Conservation (phyloP, 2,797 vertebrate species). For the Sebastes vulpes region DNA sequence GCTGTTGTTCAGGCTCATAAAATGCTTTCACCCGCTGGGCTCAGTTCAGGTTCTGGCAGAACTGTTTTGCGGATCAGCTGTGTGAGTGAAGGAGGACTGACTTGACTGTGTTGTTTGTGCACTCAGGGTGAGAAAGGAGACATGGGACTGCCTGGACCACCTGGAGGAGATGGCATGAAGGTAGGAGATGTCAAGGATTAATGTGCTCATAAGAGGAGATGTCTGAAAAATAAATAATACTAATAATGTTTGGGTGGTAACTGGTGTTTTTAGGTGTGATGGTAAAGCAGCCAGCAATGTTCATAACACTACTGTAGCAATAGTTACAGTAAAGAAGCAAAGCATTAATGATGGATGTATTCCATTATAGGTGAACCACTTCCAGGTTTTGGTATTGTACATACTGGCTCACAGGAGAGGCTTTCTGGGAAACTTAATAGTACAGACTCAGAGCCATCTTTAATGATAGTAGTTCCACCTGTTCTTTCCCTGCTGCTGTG, state of each 20-base stretch:
- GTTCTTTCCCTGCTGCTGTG: too few species aligned
- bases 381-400: too few species aligned
- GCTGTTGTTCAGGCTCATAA: background rate
- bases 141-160: slow-evolving; percentile 68
- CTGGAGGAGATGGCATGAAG: slow-evolving; percentile 72
- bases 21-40: background rate
- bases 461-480: too few species aligned
- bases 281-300: background rate
- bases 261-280: background rate
- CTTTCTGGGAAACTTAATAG: too few species aligned
- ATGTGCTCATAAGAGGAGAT: background rate
- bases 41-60: background rate
- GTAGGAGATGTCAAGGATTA: slow-evolving; percentile 34
- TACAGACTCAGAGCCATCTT: too few species aligned
- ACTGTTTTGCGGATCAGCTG: background rate
- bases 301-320: background rate
- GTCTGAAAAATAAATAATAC: background rate
- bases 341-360: too few species aligned
- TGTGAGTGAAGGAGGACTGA: background rate
- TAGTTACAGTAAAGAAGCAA: background rate
- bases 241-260: background rate
- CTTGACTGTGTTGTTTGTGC: slow-evolving; percentile 13
- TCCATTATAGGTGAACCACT: too few species aligned
- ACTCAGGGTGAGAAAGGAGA: slow-evolving; percentile 90
- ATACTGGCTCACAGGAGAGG: too few species aligned